phyloP scores from a whole-genome alignment of 1,140 invertebrate genomes.

The Drosophila subpulchrella region DNA sequence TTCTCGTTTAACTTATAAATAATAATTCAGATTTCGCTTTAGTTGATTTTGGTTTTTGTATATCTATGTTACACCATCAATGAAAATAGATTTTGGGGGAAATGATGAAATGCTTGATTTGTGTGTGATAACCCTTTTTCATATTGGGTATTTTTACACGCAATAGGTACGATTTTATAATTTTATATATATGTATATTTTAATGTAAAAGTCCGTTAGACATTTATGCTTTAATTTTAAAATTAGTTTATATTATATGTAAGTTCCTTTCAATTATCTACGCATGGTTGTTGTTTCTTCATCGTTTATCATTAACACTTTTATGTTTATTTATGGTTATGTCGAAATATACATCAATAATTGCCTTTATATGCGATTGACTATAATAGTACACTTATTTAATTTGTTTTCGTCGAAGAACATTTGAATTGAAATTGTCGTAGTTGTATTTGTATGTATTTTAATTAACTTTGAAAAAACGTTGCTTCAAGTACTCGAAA shows the following conservation, averaged over 20 bases:
- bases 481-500: constrained; percentile 56
- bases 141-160: constrained; percentile 16
- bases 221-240: constrained; percentile 42
- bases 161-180: constrained; percentile 27
- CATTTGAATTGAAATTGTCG: constrained; percentile 64
- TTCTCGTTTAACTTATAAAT: constrained; percentile 11
- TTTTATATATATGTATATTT: constrained; percentile 15
- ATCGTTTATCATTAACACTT: constrained; percentile 32
- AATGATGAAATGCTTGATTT: constrained; percentile 51
- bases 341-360: constrained; percentile 76
- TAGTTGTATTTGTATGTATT: constrained; percentile 45
- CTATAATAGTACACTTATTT: constrained; percentile 79
- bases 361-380: constrained; percentile 52
- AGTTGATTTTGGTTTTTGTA: constrained; percentile 54
- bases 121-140: constrained; percentile 26
- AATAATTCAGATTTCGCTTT: constrained; percentile 27
- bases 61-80: constrained; percentile 81
- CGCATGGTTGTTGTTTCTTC: constrained; percentile 75
- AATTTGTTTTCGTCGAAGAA: constrained; percentile 77
- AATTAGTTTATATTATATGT: constrained; percentile 56
- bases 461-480: constrained; percentile 72
- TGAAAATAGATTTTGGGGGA: constrained; percentile 54
- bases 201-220: constrained; percentile 51
- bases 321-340: constrained; percentile 47
- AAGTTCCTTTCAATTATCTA: constrained; percentile 75